These are phyloP conservation scores for Gymnarchus niloticus DNA, from an alignment of 2,113 vertebrate genomes.

Conservation along the genomic window DNA sequence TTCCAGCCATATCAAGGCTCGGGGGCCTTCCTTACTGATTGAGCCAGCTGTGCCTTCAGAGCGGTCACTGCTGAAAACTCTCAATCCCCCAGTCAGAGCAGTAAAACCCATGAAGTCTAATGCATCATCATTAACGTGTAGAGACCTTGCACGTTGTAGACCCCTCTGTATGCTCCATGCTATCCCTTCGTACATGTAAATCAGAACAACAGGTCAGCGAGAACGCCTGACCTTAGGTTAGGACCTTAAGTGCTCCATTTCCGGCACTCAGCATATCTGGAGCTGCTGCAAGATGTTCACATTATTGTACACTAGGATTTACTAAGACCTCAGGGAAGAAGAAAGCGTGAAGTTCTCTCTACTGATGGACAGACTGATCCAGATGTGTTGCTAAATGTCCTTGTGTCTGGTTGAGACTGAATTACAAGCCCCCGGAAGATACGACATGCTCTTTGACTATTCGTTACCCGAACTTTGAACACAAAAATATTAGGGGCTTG, in stretches of 20 bases:
- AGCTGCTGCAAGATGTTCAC: neutral
- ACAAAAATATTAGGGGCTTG: neutral
- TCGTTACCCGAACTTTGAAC: neutral
- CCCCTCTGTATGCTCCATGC: neutral
- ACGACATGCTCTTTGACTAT: neutral
- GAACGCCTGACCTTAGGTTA: neutral
- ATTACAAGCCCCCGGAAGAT: neutral
- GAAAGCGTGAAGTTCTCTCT: neutral
- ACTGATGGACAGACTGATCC: neutral
- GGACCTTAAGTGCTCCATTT: neutral
- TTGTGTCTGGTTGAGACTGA: neutral
- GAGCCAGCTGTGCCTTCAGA: neutral
- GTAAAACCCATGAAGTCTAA: neutral
- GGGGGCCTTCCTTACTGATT: slow-evolving; percentile 31
- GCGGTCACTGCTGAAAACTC: neutral
- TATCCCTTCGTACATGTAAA: neutral
- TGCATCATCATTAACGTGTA: neutral
- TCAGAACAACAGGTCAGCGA: neutral
- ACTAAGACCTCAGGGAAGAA: neutral
- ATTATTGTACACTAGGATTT: neutral
- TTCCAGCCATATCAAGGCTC: slow-evolving; percentile 34
- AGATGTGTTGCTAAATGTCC: neutral
- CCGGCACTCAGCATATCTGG: neutral
- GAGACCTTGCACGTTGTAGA: neutral
- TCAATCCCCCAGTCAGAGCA: neutral